Base-by-base conservation (phyloP, 1,140 invertebrate species). In the Hylyphantes graminicola region DNA sequence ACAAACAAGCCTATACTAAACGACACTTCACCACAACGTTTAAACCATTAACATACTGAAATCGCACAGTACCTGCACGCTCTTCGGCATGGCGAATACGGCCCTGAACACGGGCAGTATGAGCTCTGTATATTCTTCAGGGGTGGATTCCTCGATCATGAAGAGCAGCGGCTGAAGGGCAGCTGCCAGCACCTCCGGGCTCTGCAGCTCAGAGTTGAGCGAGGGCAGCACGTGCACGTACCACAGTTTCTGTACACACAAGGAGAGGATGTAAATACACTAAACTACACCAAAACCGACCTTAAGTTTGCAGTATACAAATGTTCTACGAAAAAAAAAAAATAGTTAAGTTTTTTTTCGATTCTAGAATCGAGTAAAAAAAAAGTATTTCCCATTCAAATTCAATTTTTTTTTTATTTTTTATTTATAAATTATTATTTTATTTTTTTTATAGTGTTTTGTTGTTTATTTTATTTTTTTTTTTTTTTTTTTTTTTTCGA, bases 141-240 rank as follows among this genome's bases (percentile, higher is more conserved):
- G 90, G 0, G 93, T 93, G 59, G 94, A 93, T 85, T 97, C 94
- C 86, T 96, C 94, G 77, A 97, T 94, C 81, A 98, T 93, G 88
- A 93, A 94, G 68, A 98, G 91, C 76, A 98, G 93, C 0, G 97
- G 95, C 87, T 96, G 94, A 53, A 99, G 91, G 7, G 96, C 96
- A 0, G 95, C 93, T 0, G 96, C 94, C 70, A 97, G 91, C 15
- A 97, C 94, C 88, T 98, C 97, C 75, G 94, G 93, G 54, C 93
- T 94, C 87, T 93, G 92, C 89, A 97, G 93, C 90, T 98, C 97
- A 73, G 93, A 92, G 88, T 95, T 93, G 68, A 99, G 91, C 88
- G 93, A 94, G 19, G 96, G 96, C 94, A 97, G 97, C 50, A 98
- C 93, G 89, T 97, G 95, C 89, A 96, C 94, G 91, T 97, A 98